A percentile compares a stretch with the other conserved stretches of the same genome.
These are phyloP conservation scores for Bombus superbus DNA, from an alignment of 1,140 invertebrate species.

Conservation along the genomic window DNA sequence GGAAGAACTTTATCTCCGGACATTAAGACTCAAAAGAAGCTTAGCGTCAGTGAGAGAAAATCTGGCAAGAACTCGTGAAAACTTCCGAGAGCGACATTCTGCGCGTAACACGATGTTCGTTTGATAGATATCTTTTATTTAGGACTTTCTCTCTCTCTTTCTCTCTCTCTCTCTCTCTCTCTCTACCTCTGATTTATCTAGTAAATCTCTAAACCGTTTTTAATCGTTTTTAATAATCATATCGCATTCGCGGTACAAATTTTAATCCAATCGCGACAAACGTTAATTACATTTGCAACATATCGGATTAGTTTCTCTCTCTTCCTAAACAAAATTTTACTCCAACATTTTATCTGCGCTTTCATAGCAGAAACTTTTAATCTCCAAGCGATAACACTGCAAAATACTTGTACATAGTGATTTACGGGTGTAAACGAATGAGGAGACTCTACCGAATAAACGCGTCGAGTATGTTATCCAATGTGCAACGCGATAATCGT, in stretches of 20 bases:
- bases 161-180: too few relatives aligned
- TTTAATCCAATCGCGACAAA: neutral
- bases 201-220: neutral
- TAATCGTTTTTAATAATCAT: neutral
- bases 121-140: neutral
- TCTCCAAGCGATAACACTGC: neutral
- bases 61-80: neutral
- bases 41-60: neutral
- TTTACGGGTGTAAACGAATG: neutral
- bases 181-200: neutral
- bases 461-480: neutral
- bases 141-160: too few relatives aligned
- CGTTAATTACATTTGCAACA: neutral
- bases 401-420: too few relatives aligned
- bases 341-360: neutral
- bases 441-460: neutral
- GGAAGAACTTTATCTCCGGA: conserved; percentile 24
- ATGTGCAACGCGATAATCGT: neutral
- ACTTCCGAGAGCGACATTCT: neutral
- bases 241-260: too few relatives aligned
- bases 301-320: neutral
- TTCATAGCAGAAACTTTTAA: neutral
- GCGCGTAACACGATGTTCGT: neutral
- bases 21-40: conserved; percentile 11
- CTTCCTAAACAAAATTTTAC: neutral